These are phyloP conservation scores for Pseudochaenichthys georgianus DNA, from an alignment of 2,797 vertebrate species.

Conservation along the genomic window DNA sequence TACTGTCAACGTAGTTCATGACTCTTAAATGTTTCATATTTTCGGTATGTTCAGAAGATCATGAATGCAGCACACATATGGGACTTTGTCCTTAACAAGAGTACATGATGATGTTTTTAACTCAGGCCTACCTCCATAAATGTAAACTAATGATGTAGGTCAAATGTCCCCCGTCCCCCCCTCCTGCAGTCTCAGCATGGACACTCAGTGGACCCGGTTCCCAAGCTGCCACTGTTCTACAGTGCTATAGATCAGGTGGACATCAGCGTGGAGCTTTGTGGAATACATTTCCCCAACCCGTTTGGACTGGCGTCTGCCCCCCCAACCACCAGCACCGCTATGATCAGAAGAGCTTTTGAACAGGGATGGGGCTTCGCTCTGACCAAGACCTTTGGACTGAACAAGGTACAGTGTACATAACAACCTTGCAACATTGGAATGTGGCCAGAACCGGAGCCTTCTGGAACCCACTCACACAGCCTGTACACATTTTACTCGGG, in stretches of 20 bases:
- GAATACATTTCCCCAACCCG: constrained; percentile 91
- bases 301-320: constrained; percentile 96
- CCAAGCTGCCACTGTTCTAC: constrained; percentile 90
- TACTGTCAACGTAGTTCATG: too few relatives aligned
- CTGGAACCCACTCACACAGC: background rate
- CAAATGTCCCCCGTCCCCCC: background rate
- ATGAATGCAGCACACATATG: background rate
- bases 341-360: constrained; percentile 95
- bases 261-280: constrained; percentile 91
- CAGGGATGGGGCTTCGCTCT: constrained; percentile 95
- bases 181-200: constrained; percentile 84
- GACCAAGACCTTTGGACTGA: constrained; percentile 94
- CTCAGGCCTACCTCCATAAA: background rate
- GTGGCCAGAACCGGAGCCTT: too few relatives aligned
- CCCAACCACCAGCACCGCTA: constrained; percentile 91
- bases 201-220: constrained; percentile 77
- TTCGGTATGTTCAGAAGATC: too few relatives aligned
- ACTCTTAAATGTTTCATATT: too few relatives aligned
- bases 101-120: background rate
- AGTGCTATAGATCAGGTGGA: constrained; percentile 91
- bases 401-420: constrained; percentile 86
- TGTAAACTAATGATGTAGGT: background rate
- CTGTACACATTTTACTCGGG: background rate
- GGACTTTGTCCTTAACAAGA: background rate
- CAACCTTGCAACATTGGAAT: too few relatives aligned